These are phyloP conservation scores for Beaufortia kweichowensis DNA, from an alignment of 2,113 vertebrate genomes.

Conservation along the genomic window DNA sequence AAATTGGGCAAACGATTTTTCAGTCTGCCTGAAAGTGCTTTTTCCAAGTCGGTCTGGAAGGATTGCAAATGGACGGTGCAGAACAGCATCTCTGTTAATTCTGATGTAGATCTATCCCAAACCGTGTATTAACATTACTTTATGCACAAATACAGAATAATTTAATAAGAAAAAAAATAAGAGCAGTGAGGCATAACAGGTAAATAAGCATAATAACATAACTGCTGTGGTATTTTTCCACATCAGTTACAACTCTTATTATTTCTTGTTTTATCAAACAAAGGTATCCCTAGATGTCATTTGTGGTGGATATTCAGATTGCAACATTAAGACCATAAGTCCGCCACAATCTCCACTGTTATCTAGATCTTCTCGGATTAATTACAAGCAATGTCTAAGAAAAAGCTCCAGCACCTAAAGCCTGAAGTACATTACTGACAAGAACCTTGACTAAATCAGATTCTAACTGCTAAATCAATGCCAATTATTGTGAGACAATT, in stretches of 20 bases:
- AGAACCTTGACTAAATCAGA: constrained; percentile 60
- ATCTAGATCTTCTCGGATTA: constrained; percentile 38
- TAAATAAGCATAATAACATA: too few relatives aligned
- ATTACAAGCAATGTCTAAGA: constrained; percentile 48
- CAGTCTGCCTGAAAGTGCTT: constrained; percentile 53
- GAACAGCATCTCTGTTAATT: constrained; percentile 25
- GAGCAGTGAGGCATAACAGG: too few relatives aligned
- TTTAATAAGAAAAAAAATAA: too few relatives aligned
- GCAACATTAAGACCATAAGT: neutral
- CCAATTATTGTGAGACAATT: constrained; percentile 62
- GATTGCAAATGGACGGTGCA: constrained; percentile 44
- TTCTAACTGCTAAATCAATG: constrained; percentile 66
- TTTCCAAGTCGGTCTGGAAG: constrained; percentile 44
- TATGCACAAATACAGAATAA: neutral
- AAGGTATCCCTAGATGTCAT: neutral
- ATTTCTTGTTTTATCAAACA: neutral
- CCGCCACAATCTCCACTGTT: neutral
- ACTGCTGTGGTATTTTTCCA: too few relatives aligned
- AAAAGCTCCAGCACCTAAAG: constrained; percentile 40
- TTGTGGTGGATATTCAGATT: neutral
- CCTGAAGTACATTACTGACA: constrained; percentile 44
- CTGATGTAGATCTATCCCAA: constrained; percentile 19
- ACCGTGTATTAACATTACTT: neutral
- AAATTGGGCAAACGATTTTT: constrained; percentile 64
- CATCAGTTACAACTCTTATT: neutral